Percentiles rank a stretch among this genome's conserved stretches.
These are phyloP conservation scores for Muscicapa comitata DNA, from an alignment of 2,797 vertebrate genomes.

Conservation along the genomic window DNA sequence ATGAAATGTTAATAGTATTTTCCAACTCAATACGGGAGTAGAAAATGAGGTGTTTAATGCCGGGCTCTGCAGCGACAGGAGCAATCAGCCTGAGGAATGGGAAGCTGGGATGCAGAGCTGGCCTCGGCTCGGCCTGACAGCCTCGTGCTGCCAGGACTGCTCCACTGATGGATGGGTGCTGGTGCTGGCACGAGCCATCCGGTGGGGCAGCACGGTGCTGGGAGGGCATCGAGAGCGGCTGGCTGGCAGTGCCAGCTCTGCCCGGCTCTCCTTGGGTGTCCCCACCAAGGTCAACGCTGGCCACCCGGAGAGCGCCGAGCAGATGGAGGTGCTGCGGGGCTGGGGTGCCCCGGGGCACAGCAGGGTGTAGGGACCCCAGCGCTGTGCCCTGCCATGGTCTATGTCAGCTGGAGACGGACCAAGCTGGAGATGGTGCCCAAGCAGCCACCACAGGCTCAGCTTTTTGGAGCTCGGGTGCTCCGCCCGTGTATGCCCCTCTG, in stretches of 20 bases:
- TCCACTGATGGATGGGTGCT: background rate
- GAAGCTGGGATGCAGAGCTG: background rate
- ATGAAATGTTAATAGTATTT: constrained; percentile 71
- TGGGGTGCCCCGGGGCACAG: fast-evolving
- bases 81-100: constrained; percentile 67
- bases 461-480: background rate
- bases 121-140: background rate
- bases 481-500: fast-evolving
- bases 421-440: background rate
- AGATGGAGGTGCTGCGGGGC: background rate
- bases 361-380: fast-evolving
- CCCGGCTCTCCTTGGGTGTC: constrained; percentile 7
- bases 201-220: background rate
- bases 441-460: background rate
- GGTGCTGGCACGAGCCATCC: fast-evolving
- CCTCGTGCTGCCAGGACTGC: background rate
- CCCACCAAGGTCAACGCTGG: background rate
- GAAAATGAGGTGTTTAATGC: constrained; percentile 59
- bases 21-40: constrained; percentile 14
- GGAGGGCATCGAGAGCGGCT: background rate
- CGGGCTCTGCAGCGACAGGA: constrained; percentile 40
- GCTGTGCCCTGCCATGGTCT: fast-evolving
- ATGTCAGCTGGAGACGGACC: background rate
- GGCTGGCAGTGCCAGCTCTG: background rate
- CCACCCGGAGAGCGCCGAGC: fast-evolving